phyloP scores from a whole-genome alignment of 2,113 vertebrate genomes.

The Spilogale gracilis region DNA sequence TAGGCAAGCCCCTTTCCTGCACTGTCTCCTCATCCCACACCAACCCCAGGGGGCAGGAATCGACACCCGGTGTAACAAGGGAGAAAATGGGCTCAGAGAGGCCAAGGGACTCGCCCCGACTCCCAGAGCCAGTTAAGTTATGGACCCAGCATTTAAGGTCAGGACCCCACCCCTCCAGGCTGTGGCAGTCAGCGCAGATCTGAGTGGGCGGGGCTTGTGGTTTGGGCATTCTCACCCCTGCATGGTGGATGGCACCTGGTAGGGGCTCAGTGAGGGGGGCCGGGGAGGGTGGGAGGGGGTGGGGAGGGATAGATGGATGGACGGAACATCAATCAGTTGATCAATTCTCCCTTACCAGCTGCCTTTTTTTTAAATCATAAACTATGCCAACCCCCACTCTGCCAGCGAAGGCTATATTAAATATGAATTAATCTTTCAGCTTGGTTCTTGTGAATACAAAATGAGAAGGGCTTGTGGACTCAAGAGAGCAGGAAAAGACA shows the following conservation, averaged over 20 bases:
- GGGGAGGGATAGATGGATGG: not conserved
- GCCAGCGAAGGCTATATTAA: not conserved
- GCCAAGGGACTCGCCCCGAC: not conserved
- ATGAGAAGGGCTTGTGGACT: not conserved
- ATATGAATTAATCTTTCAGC: slow-evolving; percentile 33
- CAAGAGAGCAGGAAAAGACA: not conserved
- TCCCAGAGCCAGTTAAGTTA: not conserved
- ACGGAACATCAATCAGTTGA: not conserved
- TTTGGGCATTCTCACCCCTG: not conserved
- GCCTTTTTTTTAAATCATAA: not conserved
- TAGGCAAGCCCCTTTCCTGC: not conserved
- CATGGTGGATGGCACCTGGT: not conserved
- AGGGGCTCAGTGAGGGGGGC: too few species aligned
- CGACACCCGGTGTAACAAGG: not conserved
- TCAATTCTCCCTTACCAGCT: not conserved
- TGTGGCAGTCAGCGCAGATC: not conserved
- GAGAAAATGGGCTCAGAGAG: not conserved
- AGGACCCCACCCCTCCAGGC: not conserved
- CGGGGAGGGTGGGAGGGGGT: too few species aligned
- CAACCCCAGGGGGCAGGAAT: not conserved
- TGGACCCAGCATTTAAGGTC: not conserved
- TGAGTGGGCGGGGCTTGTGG: not conserved
- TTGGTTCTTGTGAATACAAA: not conserved
- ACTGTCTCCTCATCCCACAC: not conserved
- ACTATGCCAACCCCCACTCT: not conserved